Evolutionary conservation across 2,797 vertebrate species (phyloP).

Genomic region (Cyprinella venusta): DNA sequence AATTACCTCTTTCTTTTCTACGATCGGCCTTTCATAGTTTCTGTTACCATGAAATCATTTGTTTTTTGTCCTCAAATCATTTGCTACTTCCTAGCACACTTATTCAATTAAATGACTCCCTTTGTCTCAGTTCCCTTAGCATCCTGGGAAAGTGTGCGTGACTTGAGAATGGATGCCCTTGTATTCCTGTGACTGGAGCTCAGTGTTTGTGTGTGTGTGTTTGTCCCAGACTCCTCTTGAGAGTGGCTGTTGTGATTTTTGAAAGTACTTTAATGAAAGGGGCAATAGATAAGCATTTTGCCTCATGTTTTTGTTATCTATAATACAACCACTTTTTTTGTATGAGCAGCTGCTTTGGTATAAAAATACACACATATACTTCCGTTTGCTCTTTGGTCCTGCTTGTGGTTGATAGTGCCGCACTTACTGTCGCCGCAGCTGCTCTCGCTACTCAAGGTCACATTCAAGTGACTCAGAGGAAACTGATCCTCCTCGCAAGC

Average conservation of each 20-base stretch:
- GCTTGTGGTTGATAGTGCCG: slow-evolving; percentile 28
- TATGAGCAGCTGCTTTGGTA: slow-evolving; percentile 27
- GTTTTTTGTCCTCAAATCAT: slow-evolving; percentile 70
- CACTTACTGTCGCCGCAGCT: slow-evolving; percentile 41
- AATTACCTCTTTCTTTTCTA: slow-evolving; percentile 72
- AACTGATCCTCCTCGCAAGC: neutral
- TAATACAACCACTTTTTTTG: slow-evolving; percentile 16
- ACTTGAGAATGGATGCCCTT: slow-evolving; percentile 50
- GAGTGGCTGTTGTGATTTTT: slow-evolving; percentile 24
- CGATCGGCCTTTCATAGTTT: slow-evolving; percentile 64
- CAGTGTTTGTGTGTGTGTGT: slow-evolving; percentile 51
- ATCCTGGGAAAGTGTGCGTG: slow-evolving; percentile 59
- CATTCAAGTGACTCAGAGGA: slow-evolving; percentile 27
- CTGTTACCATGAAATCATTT: slow-evolving; percentile 71
- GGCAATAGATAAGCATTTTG: slow-evolving; percentile 21
- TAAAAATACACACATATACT: slow-evolving; percentile 51
- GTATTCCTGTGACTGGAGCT: slow-evolving; percentile 45
- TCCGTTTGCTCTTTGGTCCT: slow-evolving; percentile 31
- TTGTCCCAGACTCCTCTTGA: slow-evolving; percentile 39
- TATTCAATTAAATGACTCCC: slow-evolving; percentile 60
- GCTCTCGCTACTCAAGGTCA: slow-evolving; percentile 45
- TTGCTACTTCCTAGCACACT: slow-evolving; percentile 67
- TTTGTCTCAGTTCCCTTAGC: slow-evolving; percentile 59
- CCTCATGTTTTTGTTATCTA: slow-evolving; percentile 27
- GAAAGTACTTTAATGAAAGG: slow-evolving; percentile 28